Evolutionary conservation across 2,888 invertebrate species (phyloP), one percentile per base, ranked within the genome.

Genomic region (Abscondita cerata): DNA sequence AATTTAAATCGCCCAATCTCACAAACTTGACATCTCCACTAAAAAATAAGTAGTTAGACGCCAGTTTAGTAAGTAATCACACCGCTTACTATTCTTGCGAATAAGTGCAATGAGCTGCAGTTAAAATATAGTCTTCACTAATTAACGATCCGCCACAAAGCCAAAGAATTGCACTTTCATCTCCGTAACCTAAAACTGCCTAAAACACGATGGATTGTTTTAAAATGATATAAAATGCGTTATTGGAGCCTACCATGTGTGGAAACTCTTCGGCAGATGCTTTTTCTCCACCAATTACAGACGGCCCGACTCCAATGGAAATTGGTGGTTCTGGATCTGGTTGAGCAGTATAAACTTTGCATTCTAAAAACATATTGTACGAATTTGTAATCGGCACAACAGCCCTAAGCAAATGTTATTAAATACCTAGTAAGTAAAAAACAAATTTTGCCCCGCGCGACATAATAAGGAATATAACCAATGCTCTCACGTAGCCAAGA

Each of bases 131-230:
- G 5, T 80, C 79, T 1, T 87, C 74, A 53, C 87, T 87, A 57
- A 91, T 85, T 5, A 91, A 79, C 9, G 85, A 84, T 0, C 90
- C 91, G 0, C 90, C 90, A 69, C 91, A 91, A 2, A 72, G 71
- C 83, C 86, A 87, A 0, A 70, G 65, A 63, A 83, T 81, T 0
- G 75, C 71, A 12, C 73, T 62, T 44, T 55, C 55, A 34, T 62
- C 64, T 12, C 74, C 76, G 65, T 72, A 77, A 1, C 78, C 78
- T 38, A 79, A 64, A 15, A 76, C 74, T 18, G 78, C 77, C 77
- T 77, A 20, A 50, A 11, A 47, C 16, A 59, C 41, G 15, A 33
- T 44, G 2, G 15, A 2, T 3, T 44, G 15, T 44, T 9, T 13
- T 44, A 12, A 38, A 38, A 9, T 16, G n/a, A 44, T 13, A 13